A percentile compares a stretch with the other conserved stretches of the same genome.
Conservation (phyloP, 2,888 invertebrate species). For the Auanema sp. region DNA sequence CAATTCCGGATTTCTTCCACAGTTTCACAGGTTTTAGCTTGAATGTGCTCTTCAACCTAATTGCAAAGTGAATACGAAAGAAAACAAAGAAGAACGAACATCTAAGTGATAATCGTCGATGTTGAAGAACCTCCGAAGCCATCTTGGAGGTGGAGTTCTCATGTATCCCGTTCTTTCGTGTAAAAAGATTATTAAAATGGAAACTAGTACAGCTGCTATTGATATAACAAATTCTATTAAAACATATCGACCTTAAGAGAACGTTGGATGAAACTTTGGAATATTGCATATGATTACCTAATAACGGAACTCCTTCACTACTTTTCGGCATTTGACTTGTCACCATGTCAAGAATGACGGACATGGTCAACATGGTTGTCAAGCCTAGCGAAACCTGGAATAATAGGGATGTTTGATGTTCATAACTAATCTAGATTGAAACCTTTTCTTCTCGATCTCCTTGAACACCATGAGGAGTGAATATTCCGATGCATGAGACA, state of each 20-base stretch:
- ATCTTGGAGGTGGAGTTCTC: constrained; percentile 35
- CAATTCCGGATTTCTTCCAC: constrained; percentile 46
- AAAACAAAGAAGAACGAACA: constrained; percentile 14
- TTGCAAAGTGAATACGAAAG: constrained; percentile 4
- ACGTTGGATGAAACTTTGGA: neutral
- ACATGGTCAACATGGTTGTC: constrained; percentile 53
- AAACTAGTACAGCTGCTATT: constrained; percentile 42
- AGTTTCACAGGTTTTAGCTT: constrained; percentile 34
- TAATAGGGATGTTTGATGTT: neutral
- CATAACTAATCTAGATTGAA: neutral
- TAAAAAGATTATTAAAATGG: constrained; percentile 43
- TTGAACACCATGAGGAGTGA: constrained; percentile 49
- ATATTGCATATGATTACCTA: constrained; percentile 23
- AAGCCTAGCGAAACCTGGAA: constrained; percentile 42
- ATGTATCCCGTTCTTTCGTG: constrained; percentile 45
- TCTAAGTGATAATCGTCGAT: constrained; percentile 27
- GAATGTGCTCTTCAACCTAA: constrained; percentile 43
- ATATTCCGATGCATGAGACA: constrained; percentile 46
- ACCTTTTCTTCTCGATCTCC: constrained; percentile 52
- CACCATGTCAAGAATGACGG: constrained; percentile 51
- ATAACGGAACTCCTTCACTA: constrained; percentile 43
- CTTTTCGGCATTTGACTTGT: constrained; percentile 49
- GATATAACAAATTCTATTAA: constrained; percentile 46
- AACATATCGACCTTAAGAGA: constrained; percentile 40
- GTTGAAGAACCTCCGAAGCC: constrained; percentile 33